phyloP scores from a whole-genome alignment of 2,888 invertebrate genomes.

The Andrena flavipes region DNA sequence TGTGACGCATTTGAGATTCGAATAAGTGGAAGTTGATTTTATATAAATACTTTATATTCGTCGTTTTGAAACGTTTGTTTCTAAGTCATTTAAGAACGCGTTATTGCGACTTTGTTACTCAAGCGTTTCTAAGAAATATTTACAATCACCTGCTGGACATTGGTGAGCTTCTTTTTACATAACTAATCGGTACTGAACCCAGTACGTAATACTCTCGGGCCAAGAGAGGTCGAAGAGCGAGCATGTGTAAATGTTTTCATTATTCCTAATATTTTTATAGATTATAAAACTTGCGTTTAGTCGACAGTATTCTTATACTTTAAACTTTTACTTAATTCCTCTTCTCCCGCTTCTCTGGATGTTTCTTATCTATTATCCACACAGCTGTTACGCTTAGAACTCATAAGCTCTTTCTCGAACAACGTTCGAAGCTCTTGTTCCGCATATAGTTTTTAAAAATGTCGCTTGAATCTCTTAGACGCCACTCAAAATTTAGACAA shows the following conservation, averaged over 20 bases:
- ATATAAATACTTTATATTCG: constrained; percentile 70
- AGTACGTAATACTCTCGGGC: constrained; percentile 50
- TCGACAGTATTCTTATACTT: constrained; percentile 1
- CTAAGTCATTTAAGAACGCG: constrained; percentile 68
- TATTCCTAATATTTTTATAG: constrained; percentile 42
- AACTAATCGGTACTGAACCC: constrained; percentile 63
- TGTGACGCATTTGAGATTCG: constrained; percentile 64
- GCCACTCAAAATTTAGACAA: neutral
- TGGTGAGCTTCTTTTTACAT: constrained; percentile 65
- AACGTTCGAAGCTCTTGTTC: neutral
- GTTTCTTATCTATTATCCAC: neutral
- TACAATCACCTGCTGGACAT: constrained; percentile 70
- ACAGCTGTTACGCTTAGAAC: neutral
- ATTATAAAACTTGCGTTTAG: constrained; percentile 34
- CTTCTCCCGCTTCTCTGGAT: neutral
- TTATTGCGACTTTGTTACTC: constrained; percentile 69
- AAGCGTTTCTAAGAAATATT: constrained; percentile 68
- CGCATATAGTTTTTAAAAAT: neutral
- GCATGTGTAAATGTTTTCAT: constrained; percentile 45
- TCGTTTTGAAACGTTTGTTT: constrained; percentile 69
- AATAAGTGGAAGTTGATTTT: constrained; percentile 67
- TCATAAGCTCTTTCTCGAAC: neutral
- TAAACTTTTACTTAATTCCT: neutral
- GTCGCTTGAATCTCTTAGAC: neutral
- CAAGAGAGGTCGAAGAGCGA: neutral